Conservation (phyloP, 2,113 vertebrate species). For the Tonatia bakeri region DNA sequence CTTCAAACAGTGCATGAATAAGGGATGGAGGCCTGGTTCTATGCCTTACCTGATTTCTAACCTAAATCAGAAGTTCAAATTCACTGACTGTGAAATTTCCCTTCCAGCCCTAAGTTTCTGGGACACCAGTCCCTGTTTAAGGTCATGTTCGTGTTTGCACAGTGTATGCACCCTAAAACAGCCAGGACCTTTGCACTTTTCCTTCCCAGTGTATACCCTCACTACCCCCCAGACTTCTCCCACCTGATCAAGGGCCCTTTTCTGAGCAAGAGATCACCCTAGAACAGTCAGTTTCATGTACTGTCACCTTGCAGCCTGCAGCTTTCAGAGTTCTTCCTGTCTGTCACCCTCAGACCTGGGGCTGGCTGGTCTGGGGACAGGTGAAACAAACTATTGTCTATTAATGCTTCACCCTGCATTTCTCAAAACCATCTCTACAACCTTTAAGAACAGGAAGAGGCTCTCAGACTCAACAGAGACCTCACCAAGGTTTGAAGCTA, state of each 20-base stretch:
- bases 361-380: background rate
- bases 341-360: background rate
- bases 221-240: background rate
- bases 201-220: background rate
- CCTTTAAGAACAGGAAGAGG: background rate
- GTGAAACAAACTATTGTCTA: background rate
- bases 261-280: background rate
- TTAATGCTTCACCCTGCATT: background rate
- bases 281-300: background rate
- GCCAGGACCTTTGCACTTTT: accelerated
- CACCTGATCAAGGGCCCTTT: background rate
- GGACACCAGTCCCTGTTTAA: background rate
- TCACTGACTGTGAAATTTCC: background rate
- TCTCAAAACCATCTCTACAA: background rate
- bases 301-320: background rate
- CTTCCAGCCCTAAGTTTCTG: background rate
- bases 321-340: background rate
- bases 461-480: background rate
- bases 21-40: background rate
- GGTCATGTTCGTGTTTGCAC: background rate
- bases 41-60: background rate
- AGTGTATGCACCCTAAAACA: background rate
- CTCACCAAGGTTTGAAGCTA: background rate
- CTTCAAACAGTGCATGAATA: background rate
- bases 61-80: background rate